Evolutionary conservation across 2,797 vertebrate species (phyloP).

Genomic region (Esox masquinongy): DNA sequence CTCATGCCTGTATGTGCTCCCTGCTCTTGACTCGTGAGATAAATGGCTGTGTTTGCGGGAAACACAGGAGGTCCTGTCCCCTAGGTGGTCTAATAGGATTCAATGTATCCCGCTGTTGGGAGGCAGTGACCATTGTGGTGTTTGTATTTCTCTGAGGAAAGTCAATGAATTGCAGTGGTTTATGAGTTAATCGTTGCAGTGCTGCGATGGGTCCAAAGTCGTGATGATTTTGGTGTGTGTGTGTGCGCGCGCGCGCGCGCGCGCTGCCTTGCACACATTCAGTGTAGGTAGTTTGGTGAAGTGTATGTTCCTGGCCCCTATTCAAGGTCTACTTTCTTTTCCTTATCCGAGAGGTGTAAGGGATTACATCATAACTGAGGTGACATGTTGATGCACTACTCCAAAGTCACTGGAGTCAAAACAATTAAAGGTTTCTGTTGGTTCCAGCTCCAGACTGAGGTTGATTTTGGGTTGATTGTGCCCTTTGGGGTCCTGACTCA

Average conservation of each 20-base stretch:
- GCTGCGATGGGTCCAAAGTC: conserved; percentile 29
- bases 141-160: conserved; percentile 45
- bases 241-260: conserved; percentile 23
- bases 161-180: conserved; percentile 51
- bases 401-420: neutral
- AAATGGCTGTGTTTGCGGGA: conserved; percentile 42
- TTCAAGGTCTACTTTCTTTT: neutral
- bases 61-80: conserved; percentile 33
- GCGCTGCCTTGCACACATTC: conserved; percentile 3
- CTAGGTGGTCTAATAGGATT: conserved; percentile 43
- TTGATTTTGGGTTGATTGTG: neutral
- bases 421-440: neutral
- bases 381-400: neutral
- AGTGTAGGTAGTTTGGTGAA: neutral
- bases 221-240: conserved; percentile 6
- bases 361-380: neutral
- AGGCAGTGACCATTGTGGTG: conserved; percentile 49
- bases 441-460: neutral
- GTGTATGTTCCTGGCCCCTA: neutral
- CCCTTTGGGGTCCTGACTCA: neutral
- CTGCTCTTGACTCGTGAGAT: conserved; percentile 55
- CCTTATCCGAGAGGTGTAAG: neutral
- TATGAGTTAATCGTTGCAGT: conserved; percentile 56
- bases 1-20: conserved; percentile 23
- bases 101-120: conserved; percentile 46